phyloP scores from a whole-genome alignment of 1,140 invertebrate species.

The Zaprionus tsacasi region DNA sequence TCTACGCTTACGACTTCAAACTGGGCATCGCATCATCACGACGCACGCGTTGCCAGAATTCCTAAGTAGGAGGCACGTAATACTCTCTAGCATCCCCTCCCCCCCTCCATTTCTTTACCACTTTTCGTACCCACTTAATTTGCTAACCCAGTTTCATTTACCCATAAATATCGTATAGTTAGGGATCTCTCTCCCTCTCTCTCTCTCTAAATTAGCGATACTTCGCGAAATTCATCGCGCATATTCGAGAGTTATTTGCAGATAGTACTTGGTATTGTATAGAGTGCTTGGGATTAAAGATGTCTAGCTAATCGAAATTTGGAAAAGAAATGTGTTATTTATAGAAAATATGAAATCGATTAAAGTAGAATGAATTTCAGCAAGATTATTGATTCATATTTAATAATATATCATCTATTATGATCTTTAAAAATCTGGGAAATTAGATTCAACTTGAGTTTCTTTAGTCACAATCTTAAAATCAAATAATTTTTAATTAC shows the following conservation, averaged over 20 bases:
- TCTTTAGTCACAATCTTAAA: no score
- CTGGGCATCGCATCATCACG: no score
- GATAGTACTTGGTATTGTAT: no score
- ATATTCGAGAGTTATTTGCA: background rate
- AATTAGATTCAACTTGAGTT: no score
- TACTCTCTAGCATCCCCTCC: no score
- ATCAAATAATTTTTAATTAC: no score
- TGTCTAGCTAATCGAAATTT: background rate
- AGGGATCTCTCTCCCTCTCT: no score
- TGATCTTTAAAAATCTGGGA: no score
- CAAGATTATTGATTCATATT: no score
- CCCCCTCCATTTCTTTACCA: no score
- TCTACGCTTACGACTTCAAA: background rate
- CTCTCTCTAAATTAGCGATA: background rate
- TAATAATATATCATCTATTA: background rate
- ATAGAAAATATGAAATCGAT: background rate
- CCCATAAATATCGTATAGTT: no score
- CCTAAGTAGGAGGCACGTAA: background rate
- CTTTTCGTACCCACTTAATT: background rate
- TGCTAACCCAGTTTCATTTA: background rate
- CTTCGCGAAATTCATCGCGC: background rate
- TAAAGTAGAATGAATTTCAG: no score
- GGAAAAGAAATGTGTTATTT: background rate
- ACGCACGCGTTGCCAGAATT: background rate
- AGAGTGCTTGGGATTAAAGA: background rate